Evolutionary conservation across 2,113 vertebrate genomes (phyloP).

Genomic region (Asarcornis scutulata): DNA sequence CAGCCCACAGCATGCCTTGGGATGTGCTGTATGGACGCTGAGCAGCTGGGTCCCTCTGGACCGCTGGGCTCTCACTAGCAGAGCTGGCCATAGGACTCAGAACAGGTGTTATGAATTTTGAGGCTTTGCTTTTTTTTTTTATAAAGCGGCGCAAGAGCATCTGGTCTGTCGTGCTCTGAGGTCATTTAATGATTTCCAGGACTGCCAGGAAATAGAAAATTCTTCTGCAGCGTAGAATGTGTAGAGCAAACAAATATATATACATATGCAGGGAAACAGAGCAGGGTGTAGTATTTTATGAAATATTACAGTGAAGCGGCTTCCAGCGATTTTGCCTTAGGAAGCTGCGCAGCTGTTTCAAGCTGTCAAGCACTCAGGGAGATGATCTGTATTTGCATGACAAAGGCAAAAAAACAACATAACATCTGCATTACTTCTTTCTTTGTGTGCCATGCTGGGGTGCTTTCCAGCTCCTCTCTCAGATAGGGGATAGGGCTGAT

Average conservation of each 20-base stretch:
- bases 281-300: neutral
- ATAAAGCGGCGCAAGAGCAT: conserved; percentile 3
- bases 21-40: fast-evolving
- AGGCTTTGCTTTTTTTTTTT: neutral
- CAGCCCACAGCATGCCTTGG: neutral
- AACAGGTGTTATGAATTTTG: conserved; percentile 11
- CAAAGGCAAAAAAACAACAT: neutral
- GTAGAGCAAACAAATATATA: neutral
- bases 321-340: conserved; percentile 31
- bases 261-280: neutral
- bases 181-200: conserved; percentile 56
- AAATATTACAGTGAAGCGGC: neutral
- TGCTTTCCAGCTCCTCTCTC: neutral
- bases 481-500: neutral
- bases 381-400: neutral
- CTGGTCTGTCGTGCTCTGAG: conserved; percentile 42
- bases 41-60: conserved; percentile 25
- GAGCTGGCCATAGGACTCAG: neutral
- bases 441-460: neutral
- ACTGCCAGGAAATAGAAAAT: conserved; percentile 56
- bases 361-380: neutral
- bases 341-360: conserved; percentile 57
- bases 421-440: neutral
- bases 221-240: neutral
- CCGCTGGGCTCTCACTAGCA: neutral